Evolutionary conservation across 1,140 invertebrate genomes (phyloP).

Genomic region (Dendroctonus ponderosae): DNA sequence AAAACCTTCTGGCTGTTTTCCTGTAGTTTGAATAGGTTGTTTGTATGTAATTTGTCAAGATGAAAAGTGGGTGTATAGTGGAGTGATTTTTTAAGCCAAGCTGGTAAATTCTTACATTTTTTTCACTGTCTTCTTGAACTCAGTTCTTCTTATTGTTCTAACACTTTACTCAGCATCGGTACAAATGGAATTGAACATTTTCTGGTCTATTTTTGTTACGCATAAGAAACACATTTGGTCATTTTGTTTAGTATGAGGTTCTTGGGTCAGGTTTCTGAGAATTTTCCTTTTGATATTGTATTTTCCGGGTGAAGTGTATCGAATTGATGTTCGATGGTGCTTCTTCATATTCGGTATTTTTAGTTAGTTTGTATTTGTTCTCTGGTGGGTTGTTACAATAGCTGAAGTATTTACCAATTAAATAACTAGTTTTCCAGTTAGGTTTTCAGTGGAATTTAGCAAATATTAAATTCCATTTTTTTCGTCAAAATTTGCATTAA

Average conservation of each 20-base stretch:
- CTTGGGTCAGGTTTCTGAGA: background rate
- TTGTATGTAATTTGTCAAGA: conserved; percentile 6
- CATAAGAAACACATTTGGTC: background rate
- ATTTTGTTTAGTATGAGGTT: background rate
- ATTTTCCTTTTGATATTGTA: background rate
- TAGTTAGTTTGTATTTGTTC: no score
- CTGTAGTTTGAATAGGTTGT: background rate
- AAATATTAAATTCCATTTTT: no score
- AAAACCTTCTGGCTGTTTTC: conserved; percentile 7
- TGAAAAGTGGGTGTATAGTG: conserved; percentile 8
- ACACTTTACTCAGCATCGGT: conserved; percentile 1
- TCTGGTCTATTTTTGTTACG: background rate
- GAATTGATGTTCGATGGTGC: background rate
- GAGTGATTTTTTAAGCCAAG: conserved; percentile 2
- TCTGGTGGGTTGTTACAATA: no score
- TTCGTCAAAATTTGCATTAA: no score
- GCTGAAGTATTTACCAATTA: no score
- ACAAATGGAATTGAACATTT: conserved; percentile 2
- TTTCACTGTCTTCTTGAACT: background rate
- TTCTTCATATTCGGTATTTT: no score
- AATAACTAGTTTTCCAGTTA: no score
- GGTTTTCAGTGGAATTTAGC: no score
- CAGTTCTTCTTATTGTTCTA: background rate
- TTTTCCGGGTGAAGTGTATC: background rate
- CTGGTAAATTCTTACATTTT: conserved; percentile 1